phyloP scores from a whole-genome alignment of 35 echinoderm and acorn worm species.

The Ophioderma brevispina region DNA sequence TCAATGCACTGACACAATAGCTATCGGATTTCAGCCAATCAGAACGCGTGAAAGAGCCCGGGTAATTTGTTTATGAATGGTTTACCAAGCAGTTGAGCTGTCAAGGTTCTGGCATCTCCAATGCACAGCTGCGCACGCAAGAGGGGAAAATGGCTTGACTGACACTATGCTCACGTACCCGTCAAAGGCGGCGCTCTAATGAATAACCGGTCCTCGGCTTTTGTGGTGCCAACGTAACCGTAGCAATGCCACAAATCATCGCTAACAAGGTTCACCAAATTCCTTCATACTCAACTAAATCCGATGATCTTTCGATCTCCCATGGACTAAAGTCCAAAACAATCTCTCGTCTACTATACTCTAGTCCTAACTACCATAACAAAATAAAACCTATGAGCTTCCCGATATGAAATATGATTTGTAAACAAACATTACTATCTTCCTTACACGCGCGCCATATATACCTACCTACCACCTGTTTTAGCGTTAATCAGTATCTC shows the following conservation, averaged over 20 bases:
- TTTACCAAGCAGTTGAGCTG: neutral
- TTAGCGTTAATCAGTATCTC: neutral
- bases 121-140: neutral
- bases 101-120: neutral
- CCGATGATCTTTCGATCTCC: neutral
- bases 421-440: neutral
- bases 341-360: too few species aligned
- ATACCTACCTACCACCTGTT: neutral
- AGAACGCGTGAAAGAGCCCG: neutral
- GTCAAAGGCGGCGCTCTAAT: neutral
- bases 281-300: neutral
- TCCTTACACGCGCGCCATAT: neutral
- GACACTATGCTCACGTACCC: neutral
- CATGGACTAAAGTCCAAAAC: neutral
- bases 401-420: neutral
- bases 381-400: neutral
- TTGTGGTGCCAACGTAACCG: neutral
- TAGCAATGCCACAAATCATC: neutral
- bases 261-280: neutral
- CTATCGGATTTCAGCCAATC: neutral
- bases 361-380: too few species aligned
- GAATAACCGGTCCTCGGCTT: neutral
- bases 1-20: neutral
- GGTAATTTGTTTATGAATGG: constrained; percentile 2
- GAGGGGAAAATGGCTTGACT: neutral